Conservation (phyloP, 2,888 invertebrate genomes). For the Oegoconia quadripuncta region DNA sequence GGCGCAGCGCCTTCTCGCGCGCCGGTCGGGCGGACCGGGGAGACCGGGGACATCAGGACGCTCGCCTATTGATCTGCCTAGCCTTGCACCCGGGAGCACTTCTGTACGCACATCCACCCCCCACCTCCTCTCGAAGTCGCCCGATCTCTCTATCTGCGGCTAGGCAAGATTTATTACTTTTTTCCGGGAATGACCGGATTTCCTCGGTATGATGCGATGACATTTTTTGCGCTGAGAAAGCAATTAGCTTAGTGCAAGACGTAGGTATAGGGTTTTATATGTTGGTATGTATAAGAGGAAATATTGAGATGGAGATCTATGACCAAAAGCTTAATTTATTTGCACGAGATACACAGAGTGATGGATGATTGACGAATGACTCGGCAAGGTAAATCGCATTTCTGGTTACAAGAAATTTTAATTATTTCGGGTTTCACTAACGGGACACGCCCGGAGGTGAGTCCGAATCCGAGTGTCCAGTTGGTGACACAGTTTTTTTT, state of each 20-base stretch:
- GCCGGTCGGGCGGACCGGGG: conserved; percentile 30
- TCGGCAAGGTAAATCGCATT: too few species aligned
- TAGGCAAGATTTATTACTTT: conserved; percentile 62
- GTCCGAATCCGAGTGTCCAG: too few species aligned
- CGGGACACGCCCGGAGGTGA: too few species aligned
- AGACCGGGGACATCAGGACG: conserved; percentile 44
- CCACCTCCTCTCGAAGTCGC: conserved; percentile 25
- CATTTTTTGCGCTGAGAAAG: conserved; percentile 25
- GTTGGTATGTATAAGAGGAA: too few species aligned
- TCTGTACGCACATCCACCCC: conserved; percentile 43
- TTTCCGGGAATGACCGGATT: conserved; percentile 62
- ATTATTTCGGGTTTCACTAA: too few species aligned
- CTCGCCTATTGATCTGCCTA: conserved; percentile 60
- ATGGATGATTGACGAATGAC: too few species aligned
- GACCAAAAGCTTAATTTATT: too few species aligned
- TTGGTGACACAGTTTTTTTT: too few species aligned
- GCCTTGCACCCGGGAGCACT: conserved; percentile 48
- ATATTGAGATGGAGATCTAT: too few species aligned
- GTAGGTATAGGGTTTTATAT: too few species aligned
- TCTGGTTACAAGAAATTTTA: too few species aligned
- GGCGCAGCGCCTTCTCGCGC: conserved; percentile 10
- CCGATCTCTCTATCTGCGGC: conserved; percentile 51
- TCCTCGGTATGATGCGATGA: conserved; percentile 35
- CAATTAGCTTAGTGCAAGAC: conserved; percentile 28
- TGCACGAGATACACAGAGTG: too few species aligned